A percentile compares a stretch with the other conserved stretches of the same genome.
These are phyloP conservation scores for Andrena praecox DNA, from an alignment of 2,888 invertebrate species.

Conservation along the genomic window DNA sequence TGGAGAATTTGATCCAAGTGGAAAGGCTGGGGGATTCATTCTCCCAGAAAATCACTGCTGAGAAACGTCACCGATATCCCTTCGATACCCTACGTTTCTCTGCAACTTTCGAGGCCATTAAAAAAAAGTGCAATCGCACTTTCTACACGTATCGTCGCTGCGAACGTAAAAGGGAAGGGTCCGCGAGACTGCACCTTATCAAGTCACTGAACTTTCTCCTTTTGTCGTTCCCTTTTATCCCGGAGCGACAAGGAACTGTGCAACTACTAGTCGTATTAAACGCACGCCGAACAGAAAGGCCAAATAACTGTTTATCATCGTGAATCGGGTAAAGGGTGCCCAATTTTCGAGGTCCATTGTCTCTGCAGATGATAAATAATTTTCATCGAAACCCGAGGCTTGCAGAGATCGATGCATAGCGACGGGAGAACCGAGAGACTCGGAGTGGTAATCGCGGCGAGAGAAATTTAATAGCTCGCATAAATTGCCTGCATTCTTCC, in stretches of 20 bases:
- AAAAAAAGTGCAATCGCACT: constrained; percentile 39
- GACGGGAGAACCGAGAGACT: constrained; percentile 36
- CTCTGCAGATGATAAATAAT: neutral
- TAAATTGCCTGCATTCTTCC: constrained; percentile 70
- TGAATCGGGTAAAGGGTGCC: no score
- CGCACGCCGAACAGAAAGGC: neutral
- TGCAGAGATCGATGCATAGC: constrained; percentile 20
- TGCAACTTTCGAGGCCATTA: constrained; percentile 21
- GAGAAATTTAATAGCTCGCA: constrained; percentile 80
- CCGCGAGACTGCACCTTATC: constrained; percentile 34
- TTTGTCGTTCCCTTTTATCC: constrained; percentile 27
- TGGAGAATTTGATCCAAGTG: neutral
- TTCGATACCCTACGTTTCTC: neutral
- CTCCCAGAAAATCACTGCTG: neutral
- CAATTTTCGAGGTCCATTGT: neutral
- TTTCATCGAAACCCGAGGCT: neutral
- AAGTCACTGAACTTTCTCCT: constrained; percentile 44
- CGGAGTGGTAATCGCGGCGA: constrained; percentile 45
- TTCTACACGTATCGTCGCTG: constrained; percentile 25
- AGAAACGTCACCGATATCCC: neutral
- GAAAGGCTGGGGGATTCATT: neutral
- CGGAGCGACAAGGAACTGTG: neutral
- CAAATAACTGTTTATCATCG: no score
- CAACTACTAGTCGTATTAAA: neutral
- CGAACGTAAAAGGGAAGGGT: constrained; percentile 25